phyloP scores from a whole-genome alignment of 2,797 vertebrate genomes.

The Phyllotis vaccarum region DNA sequence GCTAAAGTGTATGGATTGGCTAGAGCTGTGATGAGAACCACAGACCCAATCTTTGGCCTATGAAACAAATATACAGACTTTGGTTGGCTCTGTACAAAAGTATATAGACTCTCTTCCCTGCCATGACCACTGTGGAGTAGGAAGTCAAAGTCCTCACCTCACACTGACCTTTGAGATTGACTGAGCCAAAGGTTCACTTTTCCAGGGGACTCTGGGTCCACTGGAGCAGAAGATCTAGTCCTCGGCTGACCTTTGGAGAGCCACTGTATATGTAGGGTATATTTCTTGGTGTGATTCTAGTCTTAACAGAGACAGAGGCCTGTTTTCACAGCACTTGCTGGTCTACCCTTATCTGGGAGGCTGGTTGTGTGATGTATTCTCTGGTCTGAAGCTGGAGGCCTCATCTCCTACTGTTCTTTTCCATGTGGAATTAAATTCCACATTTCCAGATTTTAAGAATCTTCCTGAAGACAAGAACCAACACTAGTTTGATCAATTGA shows the following conservation, averaged over 20 bases:
- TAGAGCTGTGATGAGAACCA: neutral
- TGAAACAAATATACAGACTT: no score
- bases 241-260: neutral
- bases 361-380: neutral
- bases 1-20: neutral
- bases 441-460: neutral
- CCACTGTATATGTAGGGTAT: neutral
- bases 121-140: neutral
- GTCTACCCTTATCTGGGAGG: neutral
- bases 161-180: neutral
- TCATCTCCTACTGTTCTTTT: neutral
- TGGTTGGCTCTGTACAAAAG: neutral
- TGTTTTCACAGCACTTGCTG: neutral
- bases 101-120: neutral
- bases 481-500: neutral
- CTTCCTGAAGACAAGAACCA: neutral
- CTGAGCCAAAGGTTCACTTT: neutral
- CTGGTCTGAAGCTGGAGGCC: neutral
- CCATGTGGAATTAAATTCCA: neutral
- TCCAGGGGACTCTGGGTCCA: neutral
- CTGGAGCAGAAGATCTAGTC: neutral
- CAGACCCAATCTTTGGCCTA: neutral
- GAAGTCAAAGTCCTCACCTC: no score
- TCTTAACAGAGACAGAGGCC: no score
- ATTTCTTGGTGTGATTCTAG: neutral